Evolutionary conservation across 2,113 vertebrate species (phyloP).

Genomic region (Cyphomyrus discorhynchus): DNA sequence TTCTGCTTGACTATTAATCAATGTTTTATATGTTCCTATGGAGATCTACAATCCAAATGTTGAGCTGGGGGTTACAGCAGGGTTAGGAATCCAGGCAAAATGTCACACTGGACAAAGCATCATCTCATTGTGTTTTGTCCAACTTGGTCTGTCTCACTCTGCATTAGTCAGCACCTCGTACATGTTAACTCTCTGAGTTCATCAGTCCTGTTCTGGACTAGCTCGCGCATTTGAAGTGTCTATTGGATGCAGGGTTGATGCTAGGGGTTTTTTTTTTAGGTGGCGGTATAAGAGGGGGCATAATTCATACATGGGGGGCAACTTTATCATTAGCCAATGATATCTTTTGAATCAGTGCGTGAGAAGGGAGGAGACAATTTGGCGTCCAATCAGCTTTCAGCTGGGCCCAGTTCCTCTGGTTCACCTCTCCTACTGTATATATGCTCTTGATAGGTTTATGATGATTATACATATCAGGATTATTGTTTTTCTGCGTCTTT

Average conservation of each 20-base stretch:
- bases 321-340: not conserved
- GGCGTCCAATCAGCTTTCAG: not conserved
- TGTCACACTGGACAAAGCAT: not conserved
- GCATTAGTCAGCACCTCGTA: not conserved
- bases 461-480: not conserved
- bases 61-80: not conserved
- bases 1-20: not conserved
- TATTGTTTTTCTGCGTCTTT: not conserved
- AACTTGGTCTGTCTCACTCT: not conserved
- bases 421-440: not conserved
- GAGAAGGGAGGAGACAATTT: not conserved
- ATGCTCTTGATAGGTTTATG: not conserved
- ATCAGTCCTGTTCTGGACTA: not conserved
- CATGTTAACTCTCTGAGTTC: not conserved
- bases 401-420: not conserved
- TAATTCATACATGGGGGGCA: not conserved
- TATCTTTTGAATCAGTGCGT: not conserved
- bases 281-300: not conserved
- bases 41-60: not conserved
- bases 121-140: not conserved
- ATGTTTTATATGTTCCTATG: not conserved
- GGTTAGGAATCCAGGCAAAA: not conserved
- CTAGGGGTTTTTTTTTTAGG: not conserved
- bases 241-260: not conserved
- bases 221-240: not conserved